Base-by-base conservation (phyloP, 1,140 invertebrate species). In the Maniola jurtina region DNA sequence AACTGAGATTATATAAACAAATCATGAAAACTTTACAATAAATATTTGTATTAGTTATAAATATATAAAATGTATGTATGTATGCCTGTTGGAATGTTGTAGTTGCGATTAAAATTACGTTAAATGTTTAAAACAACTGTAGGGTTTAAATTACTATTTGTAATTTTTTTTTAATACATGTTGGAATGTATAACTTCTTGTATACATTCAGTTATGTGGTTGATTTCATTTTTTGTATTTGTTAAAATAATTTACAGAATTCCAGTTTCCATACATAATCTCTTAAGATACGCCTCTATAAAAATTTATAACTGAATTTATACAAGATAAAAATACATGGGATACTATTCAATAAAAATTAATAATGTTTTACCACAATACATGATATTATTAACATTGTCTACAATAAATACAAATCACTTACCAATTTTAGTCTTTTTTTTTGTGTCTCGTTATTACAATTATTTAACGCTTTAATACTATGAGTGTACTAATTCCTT, bases 401-500 rank as follows among this genome's bases (percentile, higher is more conserved):
- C 9, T 11, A 45, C 9, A 13, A 13, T 45, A 45, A 45, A 11
- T 8, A 45, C 42, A 45, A 45, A 45, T 13, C 5, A 45, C 13
- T 45, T 55, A 55, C 52, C 52, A 34, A 55, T 11, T 34, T 25
- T 45, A 45, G 42, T 45, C 13, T 13, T 45, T 45, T 45, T 45
- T 45, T 45, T 55, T 52, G 7, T 55, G 11, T 50, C 48, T 16
- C 15, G 38, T 64, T 64, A 54, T 64, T 38, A 54, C 61, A 25
- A 25, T 25, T 16, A 9, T 55, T 6, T 62, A 61, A 66, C 63
- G 68, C 68, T 70, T 70, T 70, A 70, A 66, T 61, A 64, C 36
- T 25, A 52, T 57, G 63, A 62, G 59, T 59, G 58, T 45, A 45
- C 68, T 70, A 70, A 70, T 70, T 42, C 45, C 52, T 61, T 68